Conservation (phyloP, 1,140 invertebrate genomes). For the Ceratosolen fusciceps region DNA sequence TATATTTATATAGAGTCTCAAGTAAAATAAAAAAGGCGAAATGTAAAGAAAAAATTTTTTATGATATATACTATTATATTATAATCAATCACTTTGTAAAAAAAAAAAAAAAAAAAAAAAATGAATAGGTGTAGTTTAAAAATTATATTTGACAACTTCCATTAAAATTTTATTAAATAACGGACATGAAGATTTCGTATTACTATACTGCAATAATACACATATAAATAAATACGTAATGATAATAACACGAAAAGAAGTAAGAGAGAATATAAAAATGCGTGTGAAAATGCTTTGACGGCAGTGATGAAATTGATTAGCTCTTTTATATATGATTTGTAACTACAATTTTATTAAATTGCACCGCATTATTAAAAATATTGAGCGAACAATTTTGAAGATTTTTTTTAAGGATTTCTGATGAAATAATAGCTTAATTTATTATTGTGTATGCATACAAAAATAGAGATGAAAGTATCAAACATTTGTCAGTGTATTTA, state of each 20-base stretch:
- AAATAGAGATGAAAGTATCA: slow-evolving; percentile 10
- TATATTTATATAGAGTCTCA: slow-evolving; percentile 46
- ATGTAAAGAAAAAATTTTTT: slow-evolving; percentile 52
- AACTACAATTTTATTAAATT: slow-evolving; percentile 34
- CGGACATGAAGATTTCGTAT: slow-evolving; percentile 22
- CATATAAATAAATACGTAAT: slow-evolving; percentile 31
- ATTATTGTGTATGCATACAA: slow-evolving; percentile 28
- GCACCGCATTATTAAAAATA: slow-evolving; percentile 22
- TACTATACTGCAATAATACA: slow-evolving; percentile 33
- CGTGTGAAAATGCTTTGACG: slow-evolving; percentile 28
- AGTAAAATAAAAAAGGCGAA: slow-evolving; percentile 37
- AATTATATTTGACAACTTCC: slow-evolving; percentile 40
- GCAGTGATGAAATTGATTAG: slow-evolving; percentile 43
- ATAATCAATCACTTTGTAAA: slow-evolving; percentile 56
- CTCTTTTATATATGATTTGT: slow-evolving; percentile 31
- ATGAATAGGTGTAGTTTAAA: slow-evolving; percentile 53
- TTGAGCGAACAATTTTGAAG: slow-evolving; percentile 17
- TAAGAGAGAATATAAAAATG: slow-evolving; percentile 8
- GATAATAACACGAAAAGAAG: background rate
- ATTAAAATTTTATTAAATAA: slow-evolving; percentile 41
- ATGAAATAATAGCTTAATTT: slow-evolving; percentile 13
- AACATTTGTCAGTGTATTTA: slow-evolving; percentile 20
- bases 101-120: too few species aligned
- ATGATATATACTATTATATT: slow-evolving; percentile 54
- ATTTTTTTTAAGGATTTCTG: slow-evolving; percentile 19